Conservation (phyloP, 2,797 vertebrate species). For the Eulemur coronatus region DNA sequence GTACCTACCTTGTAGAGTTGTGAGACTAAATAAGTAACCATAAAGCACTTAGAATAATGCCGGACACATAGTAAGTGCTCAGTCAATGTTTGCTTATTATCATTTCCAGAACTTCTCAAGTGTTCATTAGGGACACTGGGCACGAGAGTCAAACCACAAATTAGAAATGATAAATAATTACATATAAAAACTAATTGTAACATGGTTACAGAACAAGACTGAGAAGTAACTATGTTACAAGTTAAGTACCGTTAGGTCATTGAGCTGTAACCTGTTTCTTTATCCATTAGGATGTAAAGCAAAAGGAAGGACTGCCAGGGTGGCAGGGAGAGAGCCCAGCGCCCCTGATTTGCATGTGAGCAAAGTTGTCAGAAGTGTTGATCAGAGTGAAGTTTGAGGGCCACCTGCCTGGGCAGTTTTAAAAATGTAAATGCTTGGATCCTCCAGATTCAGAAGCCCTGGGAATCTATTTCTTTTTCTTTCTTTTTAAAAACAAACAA, state of each 20-base stretch:
- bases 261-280: neutral
- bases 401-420: neutral
- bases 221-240: neutral
- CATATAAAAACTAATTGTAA: neutral
- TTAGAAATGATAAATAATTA: constrained; percentile 38
- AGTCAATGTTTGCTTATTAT: neutral
- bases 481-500: neutral
- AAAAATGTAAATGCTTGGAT: neutral
- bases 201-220: neutral
- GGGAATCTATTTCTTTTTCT: neutral
- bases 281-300: neutral
- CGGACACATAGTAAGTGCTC: neutral
- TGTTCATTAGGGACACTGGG: neutral
- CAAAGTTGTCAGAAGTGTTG: neutral
- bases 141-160: neutral
- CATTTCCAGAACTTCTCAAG: neutral
- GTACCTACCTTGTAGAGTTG: neutral
- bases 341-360: neutral
- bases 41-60: neutral
- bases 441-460: neutral
- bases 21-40: neutral
- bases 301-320: neutral
- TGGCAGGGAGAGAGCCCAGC: neutral
- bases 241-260: neutral
- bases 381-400: neutral